Base-by-base conservation (phyloP, 2,888 invertebrate genomes). In the Drosophila monieri region DNA sequence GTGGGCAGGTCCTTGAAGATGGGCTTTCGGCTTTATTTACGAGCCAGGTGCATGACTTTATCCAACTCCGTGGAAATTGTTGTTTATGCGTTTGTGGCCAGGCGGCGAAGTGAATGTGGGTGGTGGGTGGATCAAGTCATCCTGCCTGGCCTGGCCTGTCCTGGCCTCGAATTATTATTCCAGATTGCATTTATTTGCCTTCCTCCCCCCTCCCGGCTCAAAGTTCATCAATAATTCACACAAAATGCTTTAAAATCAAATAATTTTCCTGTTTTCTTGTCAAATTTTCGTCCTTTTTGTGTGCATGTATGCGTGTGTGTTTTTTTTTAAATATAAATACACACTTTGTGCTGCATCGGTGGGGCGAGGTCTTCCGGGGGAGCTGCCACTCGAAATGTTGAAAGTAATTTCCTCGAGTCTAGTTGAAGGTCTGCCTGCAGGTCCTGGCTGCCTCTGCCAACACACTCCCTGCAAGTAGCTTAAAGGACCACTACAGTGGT, bases 171-270 rank as follows among this genome's bases (percentile, higher is more conserved):
- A 87, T 85, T 84, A 87, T 87, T 77, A 81, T 81, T 84, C 77
- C 69, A 85, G 85, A 83, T 81, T 84, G 85, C 77, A 84, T 79
- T 84, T 86, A 78, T 87, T 83, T 83, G 80, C 80, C 76, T 76
- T 80, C 80, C 77, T 77, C 73, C 64, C 47, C 23, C 80, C 46
- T 75, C 77, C 75, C 75, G 73, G 80, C 71, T n/a, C n/a, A n/a
- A 72, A 77, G 77, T 83, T 74, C 80, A 84, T 86, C 87, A 59
- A 80, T 80, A 81, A 86, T 23, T 23, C 12, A 6, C 6, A 84
- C 83, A 78, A 80, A 83, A 84, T 85, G 88, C 84, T 81, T 84
- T 85, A 84, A 84, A 84, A 84, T 84, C 85, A 84, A 88, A 84
- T 85, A 87, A 88, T 88, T 87, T 84, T 88, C 77, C 85, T 85